Evolutionary conservation across 2,797 vertebrate genomes (phyloP).

Genomic region (Syngnathus rostellatus): DNA sequence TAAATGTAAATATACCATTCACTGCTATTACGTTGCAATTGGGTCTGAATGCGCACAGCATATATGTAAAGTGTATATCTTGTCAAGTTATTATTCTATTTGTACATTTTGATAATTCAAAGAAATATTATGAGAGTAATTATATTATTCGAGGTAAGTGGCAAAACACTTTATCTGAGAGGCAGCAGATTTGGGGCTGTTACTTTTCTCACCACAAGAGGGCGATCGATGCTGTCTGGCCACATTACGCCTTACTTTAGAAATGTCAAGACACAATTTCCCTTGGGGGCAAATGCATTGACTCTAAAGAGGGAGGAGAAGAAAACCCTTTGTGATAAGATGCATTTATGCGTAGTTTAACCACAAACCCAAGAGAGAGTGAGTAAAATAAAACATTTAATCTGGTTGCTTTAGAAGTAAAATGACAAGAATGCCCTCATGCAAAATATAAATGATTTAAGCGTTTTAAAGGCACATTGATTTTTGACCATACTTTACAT

Average conservation of each 20-base stretch:
- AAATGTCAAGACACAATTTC: constrained; percentile 5
- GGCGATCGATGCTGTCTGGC: constrained; percentile 38
- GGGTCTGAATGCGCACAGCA: constrained; percentile 23
- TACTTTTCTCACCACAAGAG: constrained; percentile 45
- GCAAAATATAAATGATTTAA: background rate
- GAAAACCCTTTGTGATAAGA: constrained; percentile 3
- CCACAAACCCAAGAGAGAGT: background rate
- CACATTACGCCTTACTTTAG: background rate
- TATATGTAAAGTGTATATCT: background rate
- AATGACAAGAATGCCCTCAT: background rate
- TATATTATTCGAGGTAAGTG: background rate
- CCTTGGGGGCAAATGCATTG: constrained; percentile 17
- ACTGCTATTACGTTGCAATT: constrained; percentile 40
- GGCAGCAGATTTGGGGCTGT: background rate
- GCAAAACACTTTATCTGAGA: background rate
- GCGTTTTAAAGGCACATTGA: background rate
- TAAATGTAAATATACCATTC: constrained; percentile 68
- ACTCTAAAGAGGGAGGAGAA: constrained; percentile 2
- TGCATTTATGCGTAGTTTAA: background rate
- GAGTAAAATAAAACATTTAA: background rate
- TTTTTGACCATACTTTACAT: too few species aligned
- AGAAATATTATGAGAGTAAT: constrained; percentile 17
- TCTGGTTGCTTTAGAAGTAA: background rate
- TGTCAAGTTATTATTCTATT: background rate
- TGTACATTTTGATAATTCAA: constrained; percentile 7